Conservation (phyloP, 2,113 vertebrate species). For the Istiophorus platypterus region DNA sequence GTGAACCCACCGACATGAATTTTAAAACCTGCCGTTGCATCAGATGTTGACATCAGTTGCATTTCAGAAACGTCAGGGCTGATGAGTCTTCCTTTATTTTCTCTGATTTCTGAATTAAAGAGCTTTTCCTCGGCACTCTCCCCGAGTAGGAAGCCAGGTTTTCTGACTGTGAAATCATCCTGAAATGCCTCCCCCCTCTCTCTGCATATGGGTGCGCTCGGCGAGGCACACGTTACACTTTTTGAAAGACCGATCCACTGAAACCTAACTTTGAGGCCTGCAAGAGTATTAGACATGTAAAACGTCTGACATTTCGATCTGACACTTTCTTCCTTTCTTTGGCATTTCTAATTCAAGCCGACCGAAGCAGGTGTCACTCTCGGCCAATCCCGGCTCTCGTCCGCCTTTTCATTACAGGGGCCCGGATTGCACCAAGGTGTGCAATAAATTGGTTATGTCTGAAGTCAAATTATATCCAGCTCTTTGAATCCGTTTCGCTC, state of each 20-base stretch:
- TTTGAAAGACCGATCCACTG: conserved; percentile 64
- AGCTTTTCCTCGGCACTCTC: neutral
- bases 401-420: conserved; percentile 79
- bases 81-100: neutral
- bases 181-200: conserved; percentile 21
- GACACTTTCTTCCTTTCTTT: conserved; percentile 79
- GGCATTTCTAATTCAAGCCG: conserved; percentile 85
- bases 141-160: neutral
- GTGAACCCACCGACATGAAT: no score
- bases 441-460: conserved; percentile 84
- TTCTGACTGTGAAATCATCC: neutral
- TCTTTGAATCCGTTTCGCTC: conserved; percentile 79
- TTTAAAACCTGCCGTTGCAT: no score
- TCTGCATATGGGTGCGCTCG: conserved; percentile 14
- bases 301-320: conserved; percentile 75
- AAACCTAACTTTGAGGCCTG: conserved; percentile 65
- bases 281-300: conserved; percentile 74
- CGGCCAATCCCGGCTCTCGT: conserved; percentile 70
- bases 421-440: conserved; percentile 68
- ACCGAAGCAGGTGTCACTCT: conserved; percentile 85
- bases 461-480: conserved; percentile 83
- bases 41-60: no score
- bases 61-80: neutral
- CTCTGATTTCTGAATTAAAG: neutral
- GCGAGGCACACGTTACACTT: conserved; percentile 34